Evolutionary conservation across 2,888 invertebrate species (phyloP).

Genomic region (Calliphora vomitoria): DNA sequence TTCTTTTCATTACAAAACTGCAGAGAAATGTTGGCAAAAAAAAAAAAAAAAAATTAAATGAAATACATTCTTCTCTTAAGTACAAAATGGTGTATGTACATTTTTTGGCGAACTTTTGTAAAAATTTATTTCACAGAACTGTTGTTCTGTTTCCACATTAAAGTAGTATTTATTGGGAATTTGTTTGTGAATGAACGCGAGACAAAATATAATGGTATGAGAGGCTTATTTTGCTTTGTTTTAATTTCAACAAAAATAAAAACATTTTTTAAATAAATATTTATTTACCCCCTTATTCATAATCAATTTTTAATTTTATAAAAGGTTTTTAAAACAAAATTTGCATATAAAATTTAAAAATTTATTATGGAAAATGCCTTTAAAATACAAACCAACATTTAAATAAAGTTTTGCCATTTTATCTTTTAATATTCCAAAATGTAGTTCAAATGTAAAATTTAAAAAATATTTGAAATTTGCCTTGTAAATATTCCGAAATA

Average conservation of each 20-base stretch:
- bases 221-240: conserved; percentile 26
- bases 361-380: too few relatives aligned
- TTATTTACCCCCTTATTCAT: too few relatives aligned
- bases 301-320: too few relatives aligned
- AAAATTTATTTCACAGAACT: conserved; percentile 25
- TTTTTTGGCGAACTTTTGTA: conserved; percentile 34
- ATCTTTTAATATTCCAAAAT: too few relatives aligned
- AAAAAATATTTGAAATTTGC: too few relatives aligned
- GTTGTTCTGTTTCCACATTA: conserved; percentile 14
- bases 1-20: conserved; percentile 6
- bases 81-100: conserved; percentile 42
- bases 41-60: not conserved
- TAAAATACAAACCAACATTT: too few relatives aligned
- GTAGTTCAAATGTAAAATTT: too few relatives aligned
- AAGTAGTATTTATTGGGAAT: conserved; percentile 35
- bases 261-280: conserved; percentile 32
- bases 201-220: not conserved
- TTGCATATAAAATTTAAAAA: too few relatives aligned
- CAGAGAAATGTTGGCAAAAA: too few relatives aligned
- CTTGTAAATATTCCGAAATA: too few relatives aligned
- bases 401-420: too few relatives aligned
- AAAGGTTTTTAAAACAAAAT: too few relatives aligned
- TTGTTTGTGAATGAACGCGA: not conserved
- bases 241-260: conserved; percentile 19
- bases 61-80: conserved; percentile 16